Evolutionary conservation across 2,888 invertebrate genomes (phyloP), one percentile per base, ranked within the genome.

Genomic region (Trissolcus japonicus): DNA sequence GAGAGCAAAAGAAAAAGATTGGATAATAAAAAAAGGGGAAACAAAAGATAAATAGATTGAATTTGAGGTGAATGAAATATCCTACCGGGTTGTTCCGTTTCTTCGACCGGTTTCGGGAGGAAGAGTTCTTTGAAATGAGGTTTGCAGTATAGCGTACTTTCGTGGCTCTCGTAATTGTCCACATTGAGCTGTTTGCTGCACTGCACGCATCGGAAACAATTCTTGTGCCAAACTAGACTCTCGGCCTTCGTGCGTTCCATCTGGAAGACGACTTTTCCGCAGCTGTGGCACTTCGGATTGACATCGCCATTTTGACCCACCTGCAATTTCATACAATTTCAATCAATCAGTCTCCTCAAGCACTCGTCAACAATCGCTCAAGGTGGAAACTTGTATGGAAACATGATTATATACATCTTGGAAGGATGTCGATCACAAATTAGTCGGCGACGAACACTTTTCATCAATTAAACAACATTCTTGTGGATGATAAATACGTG

Each of bases 201-300:
- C 90, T 97, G 96, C 69, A 93, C 92, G 89, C 98, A 98, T 83
- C 96, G 92, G 92, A 98, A 97, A 91, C 98, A 98, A 89, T 95
- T 95, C 90, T 95, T 97, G 90, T 98, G 98, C 94, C 96, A 98
- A 81, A 95, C 92, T 61, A 93, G 91, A 84, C 94, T 94, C 90
- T 97, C 98, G 0, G 97, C 96, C 90, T 97, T 97, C 82, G 98
- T 93, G 85, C 96, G 94, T 90, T 98, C 98, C 98, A 98, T 98
- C 89, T 96, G 97, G 90, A 96, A 98, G 63, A 98, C 98, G 71
- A 95, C 94, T 88, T 97, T 95, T 79, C 93, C 91, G 89, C 98
- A 98, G 81, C 94, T 93, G 85, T 94, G 94, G 89, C 98, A 98
- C 81, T 93, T 93, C 60, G 93, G 92, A 84, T 91, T 92, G 79